Base-by-base conservation (phyloP, 2,797 vertebrate genomes). In the Calcarius lapponicus region DNA sequence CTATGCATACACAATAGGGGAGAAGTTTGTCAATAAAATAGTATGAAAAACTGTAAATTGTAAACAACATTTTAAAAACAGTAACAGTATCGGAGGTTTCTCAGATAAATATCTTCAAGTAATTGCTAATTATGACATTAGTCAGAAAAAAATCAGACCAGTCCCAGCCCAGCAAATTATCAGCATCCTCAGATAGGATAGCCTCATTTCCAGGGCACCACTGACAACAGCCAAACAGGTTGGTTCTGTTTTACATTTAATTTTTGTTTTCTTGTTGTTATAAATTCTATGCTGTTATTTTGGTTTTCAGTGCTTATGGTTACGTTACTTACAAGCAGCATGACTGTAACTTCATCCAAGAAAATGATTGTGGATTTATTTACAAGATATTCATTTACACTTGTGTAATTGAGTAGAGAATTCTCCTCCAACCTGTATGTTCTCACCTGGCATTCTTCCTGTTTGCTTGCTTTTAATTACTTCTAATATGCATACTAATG, bases 381-480 rank as follows among this genome's bases (percentile, higher is more conserved):
- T 88, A 91, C 73, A 92, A 81, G 82, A 92, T 54, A 87, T 34
- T 94, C 2, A 43, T 92, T 84, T 82, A 53, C 64, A 65, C 64
- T 88, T 80, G 42, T 40, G 76, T 60, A 93, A 88, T 43, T 53
- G 53, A 86, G 76, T 45, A 53, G 70, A 78, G 36, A 90, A 92
- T 90, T 94, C 82, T 95, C 57, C 72, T 80, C 64, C 18, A 3
- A 80, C 53, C 86, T 86, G 60, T 11, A 5, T 36, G 66, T 70
- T 91, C 73, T 88, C 19, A 6, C 82, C 85, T 78, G 58, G 61
- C 73, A 79, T 85, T 90, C 91, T 75, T 90, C 73, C 62, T 80
- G 56, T 89, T 87, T 79, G 47, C 61, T 91, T 69, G 42, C 36
- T 95, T 96, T 91, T 81, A 95, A 92, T 95, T 92, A 94, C 66